phyloP scores from a whole-genome alignment of 2,797 vertebrate genomes.

The Gallinago solitaria region DNA sequence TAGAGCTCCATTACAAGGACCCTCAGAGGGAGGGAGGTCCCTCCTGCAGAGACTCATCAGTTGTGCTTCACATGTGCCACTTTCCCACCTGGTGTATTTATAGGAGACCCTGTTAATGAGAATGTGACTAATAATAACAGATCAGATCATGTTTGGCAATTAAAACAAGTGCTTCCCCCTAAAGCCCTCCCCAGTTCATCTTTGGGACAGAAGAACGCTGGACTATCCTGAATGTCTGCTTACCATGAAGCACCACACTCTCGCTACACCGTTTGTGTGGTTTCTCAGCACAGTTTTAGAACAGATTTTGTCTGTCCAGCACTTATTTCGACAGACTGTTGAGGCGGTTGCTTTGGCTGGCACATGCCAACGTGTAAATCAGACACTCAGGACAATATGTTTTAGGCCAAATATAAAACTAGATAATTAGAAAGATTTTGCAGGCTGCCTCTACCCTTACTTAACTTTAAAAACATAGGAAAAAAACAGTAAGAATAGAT shows the following conservation, averaged over 20 bases:
- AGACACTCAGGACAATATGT: not conserved
- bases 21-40: not conserved
- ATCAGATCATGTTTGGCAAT: not conserved
- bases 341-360: not conserved
- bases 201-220: not conserved
- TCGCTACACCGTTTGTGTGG: not conserved
- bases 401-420: not conserved
- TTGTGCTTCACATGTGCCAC: not conserved
- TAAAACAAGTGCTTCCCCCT: not conserved
- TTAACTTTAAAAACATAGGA: not conserved
- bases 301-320: not conserved
- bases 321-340: not conserved
- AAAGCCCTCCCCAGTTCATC: not conserved
- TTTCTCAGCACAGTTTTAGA: not conserved
- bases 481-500: not conserved
- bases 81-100: constrained; percentile 9
- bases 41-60: not conserved
- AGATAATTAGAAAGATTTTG: not conserved
- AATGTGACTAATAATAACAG: constrained; percentile 23
- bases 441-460: not conserved
- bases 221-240: not conserved
- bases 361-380: not conserved
- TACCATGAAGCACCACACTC: not conserved
- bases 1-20: not conserved
- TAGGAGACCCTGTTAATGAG: not conserved